Percentiles rank a stretch among this genome's conserved stretches.
These are phyloP conservation scores for Pteromalus puparum DNA, from an alignment of 1,140 invertebrate genomes.

Conservation along the genomic window DNA sequence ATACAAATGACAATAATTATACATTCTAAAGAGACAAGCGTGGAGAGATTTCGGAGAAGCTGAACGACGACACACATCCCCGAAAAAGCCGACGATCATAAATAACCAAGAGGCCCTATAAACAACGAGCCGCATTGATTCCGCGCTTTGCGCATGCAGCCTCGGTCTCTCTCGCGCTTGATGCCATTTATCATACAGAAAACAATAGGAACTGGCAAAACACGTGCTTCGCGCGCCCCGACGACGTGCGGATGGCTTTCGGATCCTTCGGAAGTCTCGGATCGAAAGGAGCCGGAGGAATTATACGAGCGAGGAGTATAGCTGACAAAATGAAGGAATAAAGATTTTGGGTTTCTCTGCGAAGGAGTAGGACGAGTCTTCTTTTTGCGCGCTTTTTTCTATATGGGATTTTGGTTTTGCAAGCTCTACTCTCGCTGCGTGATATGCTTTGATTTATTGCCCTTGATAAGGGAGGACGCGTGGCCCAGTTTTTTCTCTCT, in stretches of 20 bases:
- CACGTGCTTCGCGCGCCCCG: constrained; percentile 72
- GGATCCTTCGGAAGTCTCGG: constrained; percentile 39
- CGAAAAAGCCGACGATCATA: constrained; percentile 22
- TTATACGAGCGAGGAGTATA: constrained; percentile 45
- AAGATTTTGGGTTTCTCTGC: neutral
- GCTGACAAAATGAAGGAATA: constrained; percentile 54
- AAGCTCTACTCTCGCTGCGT: too few relatives aligned
- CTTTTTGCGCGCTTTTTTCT: too few relatives aligned
- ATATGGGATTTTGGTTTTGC: too few relatives aligned
- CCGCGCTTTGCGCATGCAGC: neutral
- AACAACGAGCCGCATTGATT: constrained; percentile 40
- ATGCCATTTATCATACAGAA: constrained; percentile 74
- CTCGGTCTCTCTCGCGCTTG: constrained; percentile 47
- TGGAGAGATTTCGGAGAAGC: constrained; percentile 31
- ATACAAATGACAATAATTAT: constrained; percentile 50
- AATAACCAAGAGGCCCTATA: constrained; percentile 41
- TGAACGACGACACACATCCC: neutral
- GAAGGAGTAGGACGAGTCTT: too few relatives aligned
- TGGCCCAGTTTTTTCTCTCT: too few relatives aligned
- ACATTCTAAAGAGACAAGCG: constrained; percentile 44
- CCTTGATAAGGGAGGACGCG: too few relatives aligned
- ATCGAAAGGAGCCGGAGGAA: constrained; percentile 28
- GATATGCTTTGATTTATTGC: too few relatives aligned
- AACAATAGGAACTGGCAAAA: constrained; percentile 76
- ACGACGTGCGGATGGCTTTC: constrained; percentile 43